Evolutionary conservation across 2,797 vertebrate species (phyloP).

Genomic region (Coregonus ussuriensis): DNA sequence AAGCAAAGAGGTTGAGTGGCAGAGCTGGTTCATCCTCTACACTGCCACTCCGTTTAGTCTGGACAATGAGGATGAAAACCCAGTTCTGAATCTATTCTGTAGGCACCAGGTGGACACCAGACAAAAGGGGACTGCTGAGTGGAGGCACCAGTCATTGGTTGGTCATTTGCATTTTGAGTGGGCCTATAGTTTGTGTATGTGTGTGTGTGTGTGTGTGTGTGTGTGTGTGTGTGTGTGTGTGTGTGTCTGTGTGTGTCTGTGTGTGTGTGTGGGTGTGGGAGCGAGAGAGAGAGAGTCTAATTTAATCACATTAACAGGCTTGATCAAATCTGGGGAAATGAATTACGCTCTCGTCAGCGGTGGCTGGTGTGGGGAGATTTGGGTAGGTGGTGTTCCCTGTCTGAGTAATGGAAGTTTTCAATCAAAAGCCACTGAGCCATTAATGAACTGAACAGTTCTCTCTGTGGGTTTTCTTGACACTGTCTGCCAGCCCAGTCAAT

Average conservation of each 20-base stretch:
- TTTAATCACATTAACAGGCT: background rate
- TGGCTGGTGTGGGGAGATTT: background rate
- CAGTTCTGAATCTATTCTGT: too few relatives aligned
- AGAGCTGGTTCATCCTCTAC: background rate
- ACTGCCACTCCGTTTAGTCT: too few relatives aligned
- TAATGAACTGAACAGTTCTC: background rate
- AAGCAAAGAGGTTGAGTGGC: background rate
- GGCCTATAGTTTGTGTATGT: too few relatives aligned
- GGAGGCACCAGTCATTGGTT: background rate
- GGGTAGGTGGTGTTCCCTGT: background rate
- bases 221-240: too few relatives aligned
- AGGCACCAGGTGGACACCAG: background rate
- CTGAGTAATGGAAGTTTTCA: background rate
- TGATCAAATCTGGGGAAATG: slow-evolving; percentile 1
- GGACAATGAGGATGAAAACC: too few relatives aligned
- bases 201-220: too few relatives aligned
- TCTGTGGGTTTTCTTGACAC: background rate
- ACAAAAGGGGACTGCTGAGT: background rate
- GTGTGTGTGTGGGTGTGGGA: background rate
- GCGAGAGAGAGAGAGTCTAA: background rate
- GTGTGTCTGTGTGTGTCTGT: background rate
- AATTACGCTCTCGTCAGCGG: background rate
- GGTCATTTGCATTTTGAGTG: background rate
- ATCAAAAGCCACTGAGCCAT: background rate
- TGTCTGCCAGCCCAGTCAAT: too few relatives aligned